Conservation (phyloP, 2,888 invertebrate genomes). For the Macaria liturata region DNA sequence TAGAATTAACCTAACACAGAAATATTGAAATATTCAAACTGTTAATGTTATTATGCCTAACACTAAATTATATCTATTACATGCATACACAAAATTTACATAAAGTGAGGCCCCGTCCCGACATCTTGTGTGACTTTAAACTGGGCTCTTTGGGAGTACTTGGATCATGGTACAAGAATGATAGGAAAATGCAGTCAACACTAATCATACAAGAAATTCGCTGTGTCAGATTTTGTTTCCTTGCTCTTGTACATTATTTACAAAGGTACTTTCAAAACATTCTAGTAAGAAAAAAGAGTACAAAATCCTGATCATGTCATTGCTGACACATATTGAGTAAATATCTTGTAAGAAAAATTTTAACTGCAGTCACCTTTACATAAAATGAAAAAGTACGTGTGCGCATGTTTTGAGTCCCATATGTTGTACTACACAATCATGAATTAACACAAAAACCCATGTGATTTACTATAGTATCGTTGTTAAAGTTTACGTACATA, state of each 20-base stretch:
- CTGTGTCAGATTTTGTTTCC: not conserved
- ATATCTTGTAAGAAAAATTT: too few relatives aligned
- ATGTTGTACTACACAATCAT: not conserved
- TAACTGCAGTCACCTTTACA: not conserved
- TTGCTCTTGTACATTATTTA: not conserved
- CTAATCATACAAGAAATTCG: too few relatives aligned
- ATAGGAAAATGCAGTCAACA: too few relatives aligned
- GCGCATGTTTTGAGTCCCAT: constrained; percentile 9
- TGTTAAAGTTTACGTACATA: not conserved
- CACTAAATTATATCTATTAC: constrained; percentile 15
- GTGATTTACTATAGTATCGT: too few relatives aligned
- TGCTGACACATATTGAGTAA: too few relatives aligned
- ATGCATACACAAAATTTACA: constrained; percentile 14
- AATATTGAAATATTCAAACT: constrained; percentile 5
- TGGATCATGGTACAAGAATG: too few relatives aligned
- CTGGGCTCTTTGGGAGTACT: constrained; percentile 1
- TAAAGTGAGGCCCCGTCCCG: constrained; percentile 29
- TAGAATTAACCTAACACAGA: constrained; percentile 13
- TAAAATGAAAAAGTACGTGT: constrained; percentile 1
- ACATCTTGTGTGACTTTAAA: constrained; percentile 2
- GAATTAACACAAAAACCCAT: not conserved
- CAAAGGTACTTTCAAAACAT: not conserved
- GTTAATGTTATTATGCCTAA: constrained; percentile 23
- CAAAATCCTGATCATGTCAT: too few relatives aligned
- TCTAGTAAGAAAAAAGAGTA: not conserved